Evolutionary conservation across 2,113 vertebrate genomes (phyloP).

Genomic region (Dolichallabes microphthalmus): DNA sequence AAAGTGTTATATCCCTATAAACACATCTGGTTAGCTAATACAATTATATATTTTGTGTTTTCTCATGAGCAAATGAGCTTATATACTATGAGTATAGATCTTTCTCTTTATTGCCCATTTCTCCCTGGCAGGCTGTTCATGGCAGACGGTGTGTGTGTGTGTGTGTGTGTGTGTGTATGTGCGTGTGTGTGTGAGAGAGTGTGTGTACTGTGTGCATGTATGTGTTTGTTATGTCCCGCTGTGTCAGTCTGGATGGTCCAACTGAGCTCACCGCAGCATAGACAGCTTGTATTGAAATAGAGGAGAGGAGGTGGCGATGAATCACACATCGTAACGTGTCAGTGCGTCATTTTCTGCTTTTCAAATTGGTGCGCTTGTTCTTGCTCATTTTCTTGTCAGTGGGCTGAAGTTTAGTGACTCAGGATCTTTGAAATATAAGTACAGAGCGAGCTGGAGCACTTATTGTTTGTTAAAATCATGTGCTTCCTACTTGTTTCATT

Average conservation of each 20-base stretch:
- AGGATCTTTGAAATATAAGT: conserved; percentile 75
- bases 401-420: conserved; percentile 79
- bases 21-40: background rate
- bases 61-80: background rate
- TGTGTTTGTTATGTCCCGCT: conserved; percentile 40
- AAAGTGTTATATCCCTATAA: background rate
- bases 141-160: conserved; percentile 42
- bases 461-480: conserved; percentile 39
- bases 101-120: conserved; percentile 18
- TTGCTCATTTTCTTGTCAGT: conserved; percentile 51
- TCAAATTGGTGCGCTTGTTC: conserved; percentile 44
- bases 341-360: conserved; percentile 38
- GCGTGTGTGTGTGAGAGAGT: conserved; percentile 17
- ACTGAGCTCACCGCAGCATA: conserved; percentile 41
- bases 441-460: conserved; percentile 41
- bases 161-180: conserved; percentile 34
- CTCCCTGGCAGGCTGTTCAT: conserved; percentile 32
- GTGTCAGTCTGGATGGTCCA: conserved; percentile 43
- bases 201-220: conserved; percentile 27
- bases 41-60: background rate
- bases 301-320: conserved; percentile 59
- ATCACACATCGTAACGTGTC: conserved; percentile 63
- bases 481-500: conserved; percentile 41
- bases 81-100: conserved; percentile 5
- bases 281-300: conserved; percentile 49